Evolutionary conservation across 2,888 invertebrate genomes (phyloP).

Genomic region (Lapara coniferarum): DNA sequence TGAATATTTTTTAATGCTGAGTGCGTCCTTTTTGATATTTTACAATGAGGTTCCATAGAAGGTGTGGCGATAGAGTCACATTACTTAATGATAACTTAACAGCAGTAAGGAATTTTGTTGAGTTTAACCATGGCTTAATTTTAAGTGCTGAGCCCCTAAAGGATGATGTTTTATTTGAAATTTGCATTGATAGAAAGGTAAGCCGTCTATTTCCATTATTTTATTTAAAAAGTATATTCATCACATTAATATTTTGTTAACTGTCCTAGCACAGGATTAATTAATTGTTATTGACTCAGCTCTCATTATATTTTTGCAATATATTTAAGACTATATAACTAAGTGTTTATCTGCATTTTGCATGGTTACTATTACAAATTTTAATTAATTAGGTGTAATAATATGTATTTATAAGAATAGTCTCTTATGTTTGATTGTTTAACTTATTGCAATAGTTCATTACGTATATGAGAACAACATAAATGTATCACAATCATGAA

Average conservation of each 20-base stretch:
- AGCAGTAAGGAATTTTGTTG: conserved; percentile 90
- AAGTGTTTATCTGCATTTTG: too few species aligned
- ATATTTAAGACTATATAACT: too few species aligned
- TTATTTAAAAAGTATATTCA: too few species aligned
- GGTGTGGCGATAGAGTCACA: conserved; percentile 93
- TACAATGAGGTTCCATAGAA: conserved; percentile 87
- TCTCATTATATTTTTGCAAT: too few species aligned
- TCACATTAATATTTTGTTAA: background rate
- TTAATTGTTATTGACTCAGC: too few species aligned
- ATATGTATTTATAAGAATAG: too few species aligned
- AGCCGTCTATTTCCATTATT: conserved; percentile 33
- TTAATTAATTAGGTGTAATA: too few species aligned
- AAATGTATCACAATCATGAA: too few species aligned
- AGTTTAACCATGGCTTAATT: conserved; percentile 95
- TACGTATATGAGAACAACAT: too few species aligned
- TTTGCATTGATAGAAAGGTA: conserved; percentile 95
- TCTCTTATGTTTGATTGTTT: too few species aligned
- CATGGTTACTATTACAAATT: too few species aligned
- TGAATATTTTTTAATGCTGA: conserved; percentile 26
- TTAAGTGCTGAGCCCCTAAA: conserved; percentile 90
- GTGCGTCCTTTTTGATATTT: conserved; percentile 32
- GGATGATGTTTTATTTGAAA: conserved; percentile 93
- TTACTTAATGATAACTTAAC: conserved; percentile 93
- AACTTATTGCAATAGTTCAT: too few species aligned
- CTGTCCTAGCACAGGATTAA: background rate